Base-by-base conservation (phyloP, 1,140 invertebrate genomes). In the Antheraea pernyi region DNA sequence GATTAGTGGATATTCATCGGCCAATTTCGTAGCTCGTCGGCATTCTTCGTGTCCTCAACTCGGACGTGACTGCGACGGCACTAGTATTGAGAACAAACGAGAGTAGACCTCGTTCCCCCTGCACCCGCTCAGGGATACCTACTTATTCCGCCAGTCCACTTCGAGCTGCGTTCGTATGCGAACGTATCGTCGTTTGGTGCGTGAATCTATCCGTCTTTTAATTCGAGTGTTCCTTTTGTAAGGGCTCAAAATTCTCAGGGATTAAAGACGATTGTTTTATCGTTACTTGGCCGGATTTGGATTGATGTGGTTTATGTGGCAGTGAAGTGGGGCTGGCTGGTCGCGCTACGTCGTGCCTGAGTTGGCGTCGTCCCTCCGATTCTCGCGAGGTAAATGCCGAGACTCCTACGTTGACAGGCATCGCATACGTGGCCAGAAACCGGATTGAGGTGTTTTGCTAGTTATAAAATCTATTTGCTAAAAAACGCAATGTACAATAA, bases 301-400 rank as follows among this genome's bases (percentile, higher is more conserved):
- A 82, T 76, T 74, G 77, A 80, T 89, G 87, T 80, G 77, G 70
- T 66, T 81, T 84, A 74, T 79, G 86, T 89, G 83, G 79, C 70
- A 88, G 85, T 89, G 85, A 67, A 84, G 75, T 79, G 82, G 84
- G 77, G 79, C 84, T 78, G 77, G 79, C 84, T 78, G 77, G 68
- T 82, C 75, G 78, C 81, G 79, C 81, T 84, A 85, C 83, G 74
- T 77, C 78, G 80, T 85, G 78, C 80, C 81, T 81, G 80, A 80
- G 81, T 81, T 86, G 88, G 84, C 88, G 84, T 86, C 80, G 83
- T 84, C 81, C 81, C 83, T 85, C 80, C 82, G 80, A 80, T 80
- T 87, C 84, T 84, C 82, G 79, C 81, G 82, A 90, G 87, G 87
- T 90, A 89, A 88, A 88, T 84, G 82, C 76, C 75, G 79, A 83